A percentile compares a stretch with the other conserved stretches of the same genome.
These are phyloP conservation scores for Lepus timidus DNA, from an alignment of 2,113 vertebrate genomes.

Conservation along the genomic window DNA sequence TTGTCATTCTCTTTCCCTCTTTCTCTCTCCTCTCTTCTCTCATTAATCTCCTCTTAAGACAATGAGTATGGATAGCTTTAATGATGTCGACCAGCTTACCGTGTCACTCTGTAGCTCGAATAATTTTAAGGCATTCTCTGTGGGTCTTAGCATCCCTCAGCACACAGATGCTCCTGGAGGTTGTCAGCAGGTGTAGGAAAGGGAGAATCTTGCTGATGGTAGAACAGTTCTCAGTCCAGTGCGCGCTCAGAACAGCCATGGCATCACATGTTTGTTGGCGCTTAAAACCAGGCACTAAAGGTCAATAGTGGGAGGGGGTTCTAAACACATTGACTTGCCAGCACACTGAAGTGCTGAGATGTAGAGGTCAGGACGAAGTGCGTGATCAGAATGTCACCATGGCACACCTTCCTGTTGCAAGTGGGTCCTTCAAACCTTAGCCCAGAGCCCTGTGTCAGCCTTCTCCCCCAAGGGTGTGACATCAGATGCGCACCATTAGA, in stretches of 20 bases:
- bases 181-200: not conserved
- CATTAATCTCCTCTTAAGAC: not conserved
- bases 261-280: not conserved
- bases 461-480: not conserved
- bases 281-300: not conserved
- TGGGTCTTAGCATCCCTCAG: not conserved
- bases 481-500: accelerated
- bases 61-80: not conserved
- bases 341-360: not conserved
- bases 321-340: not conserved
- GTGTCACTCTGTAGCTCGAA: not conserved
- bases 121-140: not conserved
- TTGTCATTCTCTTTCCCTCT: accelerated
- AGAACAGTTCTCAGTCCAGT: not conserved
- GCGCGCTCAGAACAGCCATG: not conserved
- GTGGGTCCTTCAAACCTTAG: not conserved
- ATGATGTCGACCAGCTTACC: not conserved
- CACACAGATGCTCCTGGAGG: not conserved
- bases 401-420: not conserved
- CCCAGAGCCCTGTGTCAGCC: too few species aligned
- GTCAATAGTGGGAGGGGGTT: not conserved
- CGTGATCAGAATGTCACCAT: accelerated
- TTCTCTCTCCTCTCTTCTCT: not conserved
- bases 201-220: not conserved
- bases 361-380: not conserved